phyloP scores from a whole-genome alignment of 2,113 vertebrate species.

The Porphyrio hochstetteri region DNA sequence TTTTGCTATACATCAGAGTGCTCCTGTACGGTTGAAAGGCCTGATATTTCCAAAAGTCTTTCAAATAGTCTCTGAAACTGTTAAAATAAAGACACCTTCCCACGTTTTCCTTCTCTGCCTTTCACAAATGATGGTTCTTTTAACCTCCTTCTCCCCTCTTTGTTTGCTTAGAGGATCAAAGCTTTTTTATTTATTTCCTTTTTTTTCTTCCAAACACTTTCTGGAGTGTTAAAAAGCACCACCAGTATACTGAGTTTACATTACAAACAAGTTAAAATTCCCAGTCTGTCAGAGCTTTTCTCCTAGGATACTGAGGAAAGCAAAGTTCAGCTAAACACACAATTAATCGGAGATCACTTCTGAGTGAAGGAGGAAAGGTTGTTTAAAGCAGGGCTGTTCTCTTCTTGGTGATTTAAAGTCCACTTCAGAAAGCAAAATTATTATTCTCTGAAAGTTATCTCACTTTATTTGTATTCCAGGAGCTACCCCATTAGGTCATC shows the following conservation, averaged over 20 bases:
- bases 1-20: background rate
- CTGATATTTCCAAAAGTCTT: background rate
- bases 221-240: constrained; percentile 52
- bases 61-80: background rate
- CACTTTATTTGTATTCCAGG: constrained; percentile 64
- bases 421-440: constrained; percentile 60
- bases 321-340: constrained; percentile 73
- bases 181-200: constrained; percentile 42
- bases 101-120: constrained; percentile 5
- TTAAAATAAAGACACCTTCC: constrained; percentile 39
- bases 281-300: constrained; percentile 71
- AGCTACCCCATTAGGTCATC: constrained; percentile 34
- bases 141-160: constrained; percentile 39
- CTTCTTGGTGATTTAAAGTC: constrained; percentile 61
- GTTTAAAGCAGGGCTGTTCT: constrained; percentile 48
- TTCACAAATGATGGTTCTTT: constrained; percentile 43
- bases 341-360: constrained; percentile 72
- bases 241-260: constrained; percentile 71
- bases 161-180: constrained; percentile 73
- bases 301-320: constrained; percentile 75
- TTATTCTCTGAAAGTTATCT: constrained; percentile 65
- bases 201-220: constrained; percentile 27
- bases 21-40: background rate
- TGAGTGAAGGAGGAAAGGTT: constrained; percentile 63
- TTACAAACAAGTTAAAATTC: constrained; percentile 78